phyloP scores from a whole-genome alignment of 1,140 invertebrate genomes.

The Drosophila kurseongensis region DNA sequence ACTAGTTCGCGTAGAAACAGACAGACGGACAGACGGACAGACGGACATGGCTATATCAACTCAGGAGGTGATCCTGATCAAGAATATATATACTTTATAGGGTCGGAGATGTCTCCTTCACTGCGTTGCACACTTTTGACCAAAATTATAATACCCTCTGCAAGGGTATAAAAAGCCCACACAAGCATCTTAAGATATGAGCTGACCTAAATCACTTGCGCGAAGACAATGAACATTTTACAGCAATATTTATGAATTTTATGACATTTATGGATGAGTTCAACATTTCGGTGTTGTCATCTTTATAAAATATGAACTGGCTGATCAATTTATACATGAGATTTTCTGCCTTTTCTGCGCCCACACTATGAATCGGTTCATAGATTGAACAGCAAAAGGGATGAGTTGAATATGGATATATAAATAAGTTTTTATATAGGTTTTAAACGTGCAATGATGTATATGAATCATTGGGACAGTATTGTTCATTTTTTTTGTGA shows the following conservation, averaged over 20 bases:
- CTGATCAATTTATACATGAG: slow-evolving; percentile 57
- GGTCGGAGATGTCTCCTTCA: too few relatives aligned
- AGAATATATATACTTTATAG: too few relatives aligned
- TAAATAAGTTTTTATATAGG: slow-evolving; percentile 15
- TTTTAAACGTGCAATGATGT: slow-evolving; percentile 2
- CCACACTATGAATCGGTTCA: slow-evolving; percentile 23
- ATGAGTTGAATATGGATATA: slow-evolving; percentile 28
- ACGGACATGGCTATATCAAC: too few relatives aligned
- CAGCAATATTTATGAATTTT: slow-evolving; percentile 62
- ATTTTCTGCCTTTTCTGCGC: slow-evolving; percentile 21
- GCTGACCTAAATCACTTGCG: slow-evolving; percentile 30
- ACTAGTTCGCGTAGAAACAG: too few relatives aligned
- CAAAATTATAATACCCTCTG: too few relatives aligned
- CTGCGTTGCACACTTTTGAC: too few relatives aligned
- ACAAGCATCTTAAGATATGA: slow-evolving; percentile 18
- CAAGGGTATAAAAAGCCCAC: slow-evolving; percentile 32
- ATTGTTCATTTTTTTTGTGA: slow-evolving; percentile 16
- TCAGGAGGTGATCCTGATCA: too few relatives aligned
- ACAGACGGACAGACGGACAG: too few relatives aligned
- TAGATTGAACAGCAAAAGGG: slow-evolving; percentile 4
- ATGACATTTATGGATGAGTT: slow-evolving; percentile 69
- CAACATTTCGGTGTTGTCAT: slow-evolving; percentile 47
- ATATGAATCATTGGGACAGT: slow-evolving; percentile 20
- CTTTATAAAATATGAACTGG: slow-evolving; percentile 57
- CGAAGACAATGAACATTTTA: slow-evolving; percentile 54